These are phyloP conservation scores for Plagiodera versicolora DNA, from an alignment of 2,888 invertebrate genomes.

Conservation along the genomic window DNA sequence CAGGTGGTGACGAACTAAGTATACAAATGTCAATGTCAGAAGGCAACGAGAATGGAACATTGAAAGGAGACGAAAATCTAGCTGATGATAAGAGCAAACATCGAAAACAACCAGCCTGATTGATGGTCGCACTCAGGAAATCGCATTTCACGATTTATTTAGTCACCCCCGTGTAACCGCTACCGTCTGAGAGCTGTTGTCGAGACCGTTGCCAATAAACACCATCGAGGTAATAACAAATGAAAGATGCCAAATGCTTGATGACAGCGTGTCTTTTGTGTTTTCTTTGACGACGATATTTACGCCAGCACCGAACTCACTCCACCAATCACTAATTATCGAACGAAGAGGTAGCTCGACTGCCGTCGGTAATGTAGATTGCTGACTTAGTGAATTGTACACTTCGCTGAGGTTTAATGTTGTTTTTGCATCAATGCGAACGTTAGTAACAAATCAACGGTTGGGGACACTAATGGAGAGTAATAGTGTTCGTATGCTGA, in stretches of 20 bases:
- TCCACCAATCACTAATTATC: constrained; percentile 25
- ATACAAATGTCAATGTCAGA: neutral
- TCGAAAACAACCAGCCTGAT: neutral
- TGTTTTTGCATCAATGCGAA: constrained; percentile 49
- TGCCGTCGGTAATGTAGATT: constrained; percentile 24
- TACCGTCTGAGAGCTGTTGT: neutral
- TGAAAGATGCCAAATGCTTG: constrained; percentile 12
- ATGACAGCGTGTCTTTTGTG: constrained; percentile 12
- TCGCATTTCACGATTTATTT: neutral
- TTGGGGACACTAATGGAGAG: constrained; percentile 52
- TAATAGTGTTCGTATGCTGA: constrained; percentile 53
- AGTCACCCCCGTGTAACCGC: neutral
- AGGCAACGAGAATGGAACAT: neutral
- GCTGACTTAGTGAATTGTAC: constrained; percentile 36
- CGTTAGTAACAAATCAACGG: constrained; percentile 52
- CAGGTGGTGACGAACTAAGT: no score
- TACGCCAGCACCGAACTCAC: constrained; percentile 16
- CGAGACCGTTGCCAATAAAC: constrained; percentile 1
- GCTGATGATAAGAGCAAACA: neutral
- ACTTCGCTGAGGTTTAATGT: constrained; percentile 43
- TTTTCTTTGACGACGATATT: constrained; percentile 12
- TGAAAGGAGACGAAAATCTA: neutral
- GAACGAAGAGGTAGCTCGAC: constrained; percentile 24
- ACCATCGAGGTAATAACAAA: constrained; percentile 9
- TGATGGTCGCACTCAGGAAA: neutral